Evolutionary conservation across 2,797 vertebrate genomes (phyloP), one percentile per base, ranked within the genome.

Genomic region (Sebastes ruberrimus): DNA sequence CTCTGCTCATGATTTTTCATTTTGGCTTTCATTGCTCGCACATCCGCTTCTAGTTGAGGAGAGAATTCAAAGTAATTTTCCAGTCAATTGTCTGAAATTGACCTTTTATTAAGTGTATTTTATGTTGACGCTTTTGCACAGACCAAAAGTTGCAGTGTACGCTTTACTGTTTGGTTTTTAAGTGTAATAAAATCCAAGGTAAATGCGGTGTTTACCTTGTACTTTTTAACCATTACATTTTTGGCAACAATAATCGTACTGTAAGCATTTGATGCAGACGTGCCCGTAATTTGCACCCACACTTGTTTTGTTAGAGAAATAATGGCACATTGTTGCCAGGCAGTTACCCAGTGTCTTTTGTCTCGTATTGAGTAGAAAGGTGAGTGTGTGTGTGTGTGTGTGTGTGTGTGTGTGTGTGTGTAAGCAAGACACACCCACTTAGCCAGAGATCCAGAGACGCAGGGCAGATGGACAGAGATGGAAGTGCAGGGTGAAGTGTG

Each of bases 391-490:
- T 10, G 76, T 74, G 20, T 7, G 56, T 74, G 25, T 32, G 20
- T 10, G 56, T 63, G 20, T 63, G n/a, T 32, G 20, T 10, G 56
- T 69, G 25, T 32, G 20, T 10, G 57, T 70, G n/a, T 10, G 72
- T 71, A 35, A 80, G 76, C 61, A 75, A 82, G 87, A 87, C 81
- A 83, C 83, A 88, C 75, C 86, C 83, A 89, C 85, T 90, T 71
- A 84, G 74, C 71, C 64, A 64, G 67, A 72, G 88, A 85, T 84
- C 80, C 79, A 81, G 78, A 92, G 86, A 93, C 65, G n/a, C 75
- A 75, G 85, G 76, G 85, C 90, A 92, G 91, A 90, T 88, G 76
- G 86, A 86, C 90, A 81, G 88, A 86, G 90, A 90, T 87, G 85
- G 83, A 85, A 80, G 83, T 77, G 86, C 55, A 53, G 86, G 87